Percentiles rank a stretch among this genome's conserved stretches.
phyloP scores from a whole-genome alignment of 2,888 invertebrate species.

The Andrena minutula region DNA sequence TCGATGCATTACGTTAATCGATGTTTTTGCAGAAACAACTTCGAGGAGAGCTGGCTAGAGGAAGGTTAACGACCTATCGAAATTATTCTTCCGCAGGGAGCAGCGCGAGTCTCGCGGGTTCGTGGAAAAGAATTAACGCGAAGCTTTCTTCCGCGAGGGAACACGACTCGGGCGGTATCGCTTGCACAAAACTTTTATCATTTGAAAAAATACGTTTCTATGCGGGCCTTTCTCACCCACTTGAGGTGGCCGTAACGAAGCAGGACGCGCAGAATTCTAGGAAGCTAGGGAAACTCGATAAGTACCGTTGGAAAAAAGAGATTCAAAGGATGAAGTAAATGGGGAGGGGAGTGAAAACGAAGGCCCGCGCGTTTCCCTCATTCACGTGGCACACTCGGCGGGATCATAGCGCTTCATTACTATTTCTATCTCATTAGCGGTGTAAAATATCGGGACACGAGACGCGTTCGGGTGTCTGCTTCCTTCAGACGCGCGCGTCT shows the following conservation, averaged over 20 bases:
- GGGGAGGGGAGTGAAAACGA: background rate
- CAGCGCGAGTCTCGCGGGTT: too few relatives aligned
- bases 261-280: background rate
- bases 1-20: too few relatives aligned
- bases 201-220: background rate
- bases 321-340: slow-evolving; percentile 5
- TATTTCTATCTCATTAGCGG: slow-evolving; percentile 53
- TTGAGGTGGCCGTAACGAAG: slow-evolving; percentile 14
- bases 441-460: slow-evolving; percentile 17
- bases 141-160: too few relatives aligned
- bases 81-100: too few relatives aligned
- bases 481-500: slow-evolving; percentile 28
- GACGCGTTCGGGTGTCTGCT: slow-evolving; percentile 16
- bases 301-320: background rate
- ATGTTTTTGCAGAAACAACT: too few relatives aligned
- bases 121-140: too few relatives aligned
- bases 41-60: too few relatives aligned
- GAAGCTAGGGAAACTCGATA: background rate
- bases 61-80: too few relatives aligned
- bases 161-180: too few relatives aligned
- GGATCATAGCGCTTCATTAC: slow-evolving; percentile 32
- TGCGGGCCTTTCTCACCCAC: background rate
- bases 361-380: slow-evolving; percentile 1
- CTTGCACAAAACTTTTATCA: too few relatives aligned
- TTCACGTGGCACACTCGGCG: slow-evolving; percentile 18